phyloP scores from a whole-genome alignment of 2,113 vertebrate genomes.

The Calidris pugnax region DNA sequence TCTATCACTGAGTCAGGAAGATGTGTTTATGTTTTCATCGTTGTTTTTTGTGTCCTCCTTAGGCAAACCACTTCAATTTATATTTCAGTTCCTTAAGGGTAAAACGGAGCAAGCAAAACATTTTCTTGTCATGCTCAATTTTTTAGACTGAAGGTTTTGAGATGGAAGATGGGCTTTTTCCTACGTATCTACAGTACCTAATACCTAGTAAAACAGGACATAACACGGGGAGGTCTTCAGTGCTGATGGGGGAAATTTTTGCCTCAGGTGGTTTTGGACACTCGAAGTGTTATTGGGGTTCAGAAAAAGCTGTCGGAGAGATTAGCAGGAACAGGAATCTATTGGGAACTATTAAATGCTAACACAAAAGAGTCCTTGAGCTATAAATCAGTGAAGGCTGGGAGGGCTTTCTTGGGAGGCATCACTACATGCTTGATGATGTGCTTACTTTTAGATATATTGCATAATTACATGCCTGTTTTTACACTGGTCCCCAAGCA shows the following conservation, averaged over 20 bases:
- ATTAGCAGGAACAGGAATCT: background rate
- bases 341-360: background rate
- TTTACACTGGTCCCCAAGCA: background rate
- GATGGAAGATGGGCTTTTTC: background rate
- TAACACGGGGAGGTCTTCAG: background rate
- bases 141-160: background rate
- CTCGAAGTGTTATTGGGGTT: background rate
- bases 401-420: background rate
- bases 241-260: background rate
- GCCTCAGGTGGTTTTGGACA: background rate
- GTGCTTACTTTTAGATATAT: background rate
- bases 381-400: background rate
- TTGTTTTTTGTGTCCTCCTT: background rate
- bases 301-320: background rate
- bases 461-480: background rate
- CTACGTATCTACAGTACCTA: background rate
- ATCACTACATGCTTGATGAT: background rate
- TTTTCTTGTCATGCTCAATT: background rate
- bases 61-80: background rate
- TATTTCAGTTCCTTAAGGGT: background rate
- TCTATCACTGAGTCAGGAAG: background rate
- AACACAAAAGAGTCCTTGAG: background rate
- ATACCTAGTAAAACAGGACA: background rate
- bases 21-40: background rate
- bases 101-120: background rate